Evolutionary conservation across 1,140 invertebrate species (phyloP), one percentile per base, ranked within the genome.

Genomic region (Drosophila novamexicana): DNA sequence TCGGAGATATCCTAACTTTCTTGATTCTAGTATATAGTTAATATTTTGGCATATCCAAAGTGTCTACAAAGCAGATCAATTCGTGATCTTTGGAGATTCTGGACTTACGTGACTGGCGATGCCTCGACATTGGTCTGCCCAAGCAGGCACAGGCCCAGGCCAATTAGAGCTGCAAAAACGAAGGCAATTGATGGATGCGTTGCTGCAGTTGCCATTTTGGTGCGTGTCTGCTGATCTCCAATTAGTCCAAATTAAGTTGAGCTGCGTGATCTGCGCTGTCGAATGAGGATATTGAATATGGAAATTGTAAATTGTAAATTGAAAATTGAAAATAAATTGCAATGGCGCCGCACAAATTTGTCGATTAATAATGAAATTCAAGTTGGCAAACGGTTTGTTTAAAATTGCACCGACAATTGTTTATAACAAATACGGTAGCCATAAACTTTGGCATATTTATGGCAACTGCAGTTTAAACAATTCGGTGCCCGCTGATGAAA

Each of bases 101-200:
- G 39, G 59, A 88, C 83, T 88, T 79, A 86, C 83, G 83, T 58
- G 69, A 89, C 77, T 36, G 45, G 49, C 1, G 52, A 52, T 12
- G 79, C 79, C 7, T 49, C 32, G 7, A 36, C 42, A 42, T 63
- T 45, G 34, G 65, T 49, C 29, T 70, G 70, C 66, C 70, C 18
- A 18, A 69, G 12, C 18, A 77, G 63, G 9, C 54, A 45, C 54
- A 80, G 63, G 12, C 54, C 50, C 52, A 80, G n/a, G 7, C 58
- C 77, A 83, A 88, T 83, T 79, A 88, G 61, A 49, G 72, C 63
- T 63, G 89, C 54, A 47, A 77, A 69, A 18, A 75, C 39, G 39
- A 75, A 58, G 57, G 65, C 54, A 42, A 83, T 72, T 66, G 79
- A 70, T 44, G 56, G 71, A 76, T 63, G 66, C n/a, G 59, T 47